phyloP scores from a whole-genome alignment of 2,797 vertebrate genomes.

The Prunella strophiata region DNA sequence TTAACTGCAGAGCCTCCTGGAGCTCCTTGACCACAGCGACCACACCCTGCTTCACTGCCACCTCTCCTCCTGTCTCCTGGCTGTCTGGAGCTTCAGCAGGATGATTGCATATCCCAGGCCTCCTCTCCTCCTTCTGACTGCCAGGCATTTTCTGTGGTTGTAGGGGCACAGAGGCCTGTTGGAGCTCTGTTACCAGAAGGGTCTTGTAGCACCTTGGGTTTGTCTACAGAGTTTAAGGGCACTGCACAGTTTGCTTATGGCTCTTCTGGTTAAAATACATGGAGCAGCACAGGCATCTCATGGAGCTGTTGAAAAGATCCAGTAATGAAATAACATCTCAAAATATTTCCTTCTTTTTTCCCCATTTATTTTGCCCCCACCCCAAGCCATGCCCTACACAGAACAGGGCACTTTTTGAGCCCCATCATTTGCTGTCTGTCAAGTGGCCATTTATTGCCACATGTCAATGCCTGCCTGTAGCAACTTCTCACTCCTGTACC shows the following conservation, averaged over 20 bases:
- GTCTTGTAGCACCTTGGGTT: accelerated
- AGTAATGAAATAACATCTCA: neutral
- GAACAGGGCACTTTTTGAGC: neutral
- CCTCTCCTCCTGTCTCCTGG: neutral
- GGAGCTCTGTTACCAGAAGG: neutral
- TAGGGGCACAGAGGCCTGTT: neutral
- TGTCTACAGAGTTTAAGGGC: neutral
- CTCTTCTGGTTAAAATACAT: neutral
- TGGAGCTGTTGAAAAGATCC: neutral
- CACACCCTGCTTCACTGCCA: neutral
- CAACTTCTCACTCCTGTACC: neutral
- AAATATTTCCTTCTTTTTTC: neutral
- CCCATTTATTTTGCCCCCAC: neutral
- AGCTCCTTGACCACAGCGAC: neutral
- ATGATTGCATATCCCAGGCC: neutral
- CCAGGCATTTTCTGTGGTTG: neutral
- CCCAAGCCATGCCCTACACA: neutral
- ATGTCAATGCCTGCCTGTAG: neutral
- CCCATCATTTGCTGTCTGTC: neutral
- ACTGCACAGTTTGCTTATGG: accelerated
- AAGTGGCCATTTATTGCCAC: neutral
- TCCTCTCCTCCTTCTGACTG: neutral
- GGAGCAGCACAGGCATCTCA: neutral
- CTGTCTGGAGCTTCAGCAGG: neutral
- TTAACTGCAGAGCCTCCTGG: neutral